Evolutionary conservation across 2,113 vertebrate species (phyloP).

Genomic region (Cavia porcellus): DNA sequence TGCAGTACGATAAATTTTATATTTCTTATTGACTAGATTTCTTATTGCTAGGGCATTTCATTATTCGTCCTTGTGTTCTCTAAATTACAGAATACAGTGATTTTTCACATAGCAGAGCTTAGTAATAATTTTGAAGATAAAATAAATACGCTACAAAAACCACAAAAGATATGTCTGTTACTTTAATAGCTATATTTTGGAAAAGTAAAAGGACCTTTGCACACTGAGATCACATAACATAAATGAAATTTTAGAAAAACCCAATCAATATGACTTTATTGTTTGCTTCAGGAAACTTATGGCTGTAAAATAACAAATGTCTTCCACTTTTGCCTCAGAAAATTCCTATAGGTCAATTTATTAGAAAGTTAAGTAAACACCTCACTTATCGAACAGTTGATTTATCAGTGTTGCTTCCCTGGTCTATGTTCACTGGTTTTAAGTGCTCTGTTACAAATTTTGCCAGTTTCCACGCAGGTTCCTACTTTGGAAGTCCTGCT

Average conservation of each 20-base stretch:
- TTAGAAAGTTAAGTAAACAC: not conserved
- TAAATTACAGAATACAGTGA: not conserved
- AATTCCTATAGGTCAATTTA: not conserved
- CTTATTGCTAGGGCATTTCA: not conserved
- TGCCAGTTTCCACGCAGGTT: not conserved
- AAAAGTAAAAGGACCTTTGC: not conserved
- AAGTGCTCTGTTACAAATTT: not conserved
- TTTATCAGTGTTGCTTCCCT: not conserved
- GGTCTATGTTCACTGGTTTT: not conserved
- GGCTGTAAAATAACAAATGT: not conserved
- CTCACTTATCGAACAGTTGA: not conserved
- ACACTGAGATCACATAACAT: not conserved
- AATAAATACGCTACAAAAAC: not conserved
- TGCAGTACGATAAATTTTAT: not conserved
- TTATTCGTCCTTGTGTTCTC: not conserved
- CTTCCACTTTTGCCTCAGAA: not conserved
- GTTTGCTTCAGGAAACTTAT: not conserved
- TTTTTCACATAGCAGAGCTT: not conserved
- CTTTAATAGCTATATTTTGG: not conserved
- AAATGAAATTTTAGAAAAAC: not conserved
- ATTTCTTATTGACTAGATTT: not conserved
- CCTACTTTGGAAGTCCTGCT: not conserved
- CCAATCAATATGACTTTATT: not conserved
- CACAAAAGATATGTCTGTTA: not conserved
- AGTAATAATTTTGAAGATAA: not conserved